Base-by-base conservation (phyloP, 2,888 invertebrate species). In the Leptinotarsa tumamoca region DNA sequence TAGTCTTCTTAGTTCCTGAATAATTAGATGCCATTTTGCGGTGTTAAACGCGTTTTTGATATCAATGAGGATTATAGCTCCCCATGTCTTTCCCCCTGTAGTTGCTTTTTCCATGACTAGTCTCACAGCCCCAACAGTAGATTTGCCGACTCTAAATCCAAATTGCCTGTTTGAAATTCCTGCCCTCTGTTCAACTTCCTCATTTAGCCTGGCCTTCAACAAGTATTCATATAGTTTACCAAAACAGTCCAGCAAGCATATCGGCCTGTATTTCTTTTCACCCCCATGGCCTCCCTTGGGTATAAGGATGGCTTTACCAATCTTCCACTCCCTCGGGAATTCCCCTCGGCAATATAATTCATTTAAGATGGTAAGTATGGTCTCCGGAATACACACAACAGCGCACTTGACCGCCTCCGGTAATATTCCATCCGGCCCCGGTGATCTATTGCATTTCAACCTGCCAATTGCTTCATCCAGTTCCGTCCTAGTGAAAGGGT, bases 31-130 rank as follows among this genome's bases (percentile, higher is more conserved):
- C 72, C 74, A 74, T 49, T 67, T 66, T 2, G 75, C 75, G 18
- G 68, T 63, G 66, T 72, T 68, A 3, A 69, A 73, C 1, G 76
- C 70, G 51, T 73, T 76, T 33, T 50, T 73, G 4, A 76, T 33
- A 15, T 69, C 76, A 14, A 68, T 49, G 27, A 58, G 54, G 10
- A 72, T 71, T 13, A 56, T 50, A 17, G 67, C 54, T 18, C 51
- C 67, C 73, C 73, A 70, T 2, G 23, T 75, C 68, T 49, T 43
- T 5, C 56, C 18, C 3, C 43, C 43, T n/a, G 10, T 33, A 7
- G 43, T 69, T 15, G 71, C 73, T 4, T 61, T 23, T 10, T 58
- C 50, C 3, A 68, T 18, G 14, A 76, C 72, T 21, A 23, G 5
- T 50, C 50, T 49, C 3, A 71, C 21, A 21, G 21, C 2, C 21